Evolutionary conservation across 2,888 invertebrate species (phyloP), one percentile per base, ranked within the genome.

Genomic region (Podabrus alpinus): DNA sequence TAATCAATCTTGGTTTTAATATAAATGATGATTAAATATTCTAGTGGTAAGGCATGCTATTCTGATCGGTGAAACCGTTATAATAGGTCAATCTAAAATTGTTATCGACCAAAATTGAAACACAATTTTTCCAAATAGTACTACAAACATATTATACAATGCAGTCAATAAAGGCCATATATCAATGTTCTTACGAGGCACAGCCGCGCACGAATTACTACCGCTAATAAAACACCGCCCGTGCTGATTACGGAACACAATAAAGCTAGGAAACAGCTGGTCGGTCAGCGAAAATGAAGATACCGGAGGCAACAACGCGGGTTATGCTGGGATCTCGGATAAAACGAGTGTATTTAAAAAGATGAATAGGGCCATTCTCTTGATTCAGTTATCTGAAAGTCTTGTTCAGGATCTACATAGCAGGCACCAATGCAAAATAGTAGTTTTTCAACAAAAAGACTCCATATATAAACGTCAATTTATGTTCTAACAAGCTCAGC

Each of bases 291-390:
- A 24, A 68, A 69, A 72, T 78, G 78, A 78, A 79, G 78, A 78
- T 79, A 77, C 78, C 74, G 74, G 71, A 62, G 69, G 72, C 74
- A 74, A 72, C 74, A 74, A 67, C 69, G 76, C 73, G 69, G 25
- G 62, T 62, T 74, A 69, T 60, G 60, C 74, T 45, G 59, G 72
- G 68, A 73, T 72, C 72, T 68, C 74, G 78, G 78, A 76, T 78
- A 78, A 78, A 78, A 71, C 76, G 69, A 72, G 81, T 82, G 85
- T 85, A 86, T 86, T 91, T 91, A 90, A 90, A 89, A 90, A 91
- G 91, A 91, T 88, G 89, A 90, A 91, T 90, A 88, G 89, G 88
- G 88, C 89, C 88, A 90, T 91, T 91, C 88, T 89, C 90, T 89
- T 90, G 90, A 91, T 91, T 91, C 90, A 89, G 89, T 91, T 91